Evolutionary conservation across 2,888 invertebrate species (phyloP), one percentile per base, ranked within the genome.

Genomic region (Stenichneumon culpator): DNA sequence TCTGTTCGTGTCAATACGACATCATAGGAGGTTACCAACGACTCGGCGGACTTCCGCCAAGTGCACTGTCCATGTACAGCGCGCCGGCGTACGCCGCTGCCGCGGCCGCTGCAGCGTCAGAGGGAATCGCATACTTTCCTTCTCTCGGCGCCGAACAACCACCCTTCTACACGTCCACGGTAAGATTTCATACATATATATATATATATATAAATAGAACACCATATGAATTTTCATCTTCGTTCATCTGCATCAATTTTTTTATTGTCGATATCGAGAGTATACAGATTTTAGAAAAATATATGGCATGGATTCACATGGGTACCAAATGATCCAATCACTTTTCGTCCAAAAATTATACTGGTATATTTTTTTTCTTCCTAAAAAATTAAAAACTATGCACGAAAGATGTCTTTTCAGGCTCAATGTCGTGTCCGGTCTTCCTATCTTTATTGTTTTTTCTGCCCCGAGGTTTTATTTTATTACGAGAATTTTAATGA

Each of bases 1-100:
- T 98, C 87, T 98, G 98, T 95, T 98, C 98, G 91, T 98, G 98
- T 94, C 98, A 98, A 94, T 98, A 98, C 95, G 98, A 98, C 95
- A 83, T 87, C 39, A 79, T 85, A 32, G 96, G 96, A 91, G 96
- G 96, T 94, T 97, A 97, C 95, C 98, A 97, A 95, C 95, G 97
- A 92, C 95, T 98, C 86, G 96, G 96, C 19, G 97, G 97, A 72
- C 95, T 97, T 89, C 97, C 97, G 70, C 92, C 93, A 63, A 93
- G 93, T 50, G 95, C 95, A 73, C 95, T 98, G 89, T 96, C 97
- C 47, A 97, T 97, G 96, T 97, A 97, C 95, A 96, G 96, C 93
- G 95, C 97, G 67, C 97, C 97, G 25, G 98, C 97, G 94, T 96
- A 97, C 75, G 96, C 96, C 89, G 95, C 95, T 0, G 89, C 94